These are phyloP conservation scores for Drosophila affinis DNA, from an alignment of 2,888 invertebrate species.

Conservation along the genomic window DNA sequence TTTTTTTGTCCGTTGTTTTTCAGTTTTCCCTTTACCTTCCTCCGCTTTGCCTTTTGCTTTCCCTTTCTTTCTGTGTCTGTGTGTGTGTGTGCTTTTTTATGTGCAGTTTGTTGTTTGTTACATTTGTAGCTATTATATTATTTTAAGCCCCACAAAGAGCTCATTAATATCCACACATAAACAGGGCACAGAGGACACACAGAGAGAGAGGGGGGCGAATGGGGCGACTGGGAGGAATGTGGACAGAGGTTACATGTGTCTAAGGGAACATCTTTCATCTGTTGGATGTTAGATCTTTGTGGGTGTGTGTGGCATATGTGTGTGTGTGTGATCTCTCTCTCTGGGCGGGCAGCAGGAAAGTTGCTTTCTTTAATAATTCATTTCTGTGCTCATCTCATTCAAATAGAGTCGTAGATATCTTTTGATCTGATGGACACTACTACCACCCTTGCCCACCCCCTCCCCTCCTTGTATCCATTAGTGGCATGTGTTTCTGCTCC, in stretches of 20 bases:
- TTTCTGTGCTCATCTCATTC: conserved; percentile 4
- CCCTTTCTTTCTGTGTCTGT: conserved; percentile 21
- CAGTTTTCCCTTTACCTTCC: neutral
- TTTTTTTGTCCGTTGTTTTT: conserved; percentile 40
- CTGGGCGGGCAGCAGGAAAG: neutral
- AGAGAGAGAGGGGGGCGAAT: neutral
- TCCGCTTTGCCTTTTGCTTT: conserved; percentile 5
- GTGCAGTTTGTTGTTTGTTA: conserved; percentile 45
- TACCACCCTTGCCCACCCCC: neutral
- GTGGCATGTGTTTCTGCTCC: conserved; percentile 32
- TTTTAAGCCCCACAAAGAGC: conserved; percentile 75
- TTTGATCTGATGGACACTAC: conserved; percentile 28
- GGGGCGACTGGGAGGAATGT: no score
- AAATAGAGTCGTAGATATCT: conserved; percentile 19
- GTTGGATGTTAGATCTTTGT: neutral
- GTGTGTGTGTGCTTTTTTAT: neutral
- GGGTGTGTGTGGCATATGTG: neutral
- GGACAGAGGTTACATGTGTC: neutral
- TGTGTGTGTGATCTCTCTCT: conserved; percentile 9
- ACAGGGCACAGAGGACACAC: conserved; percentile 21
- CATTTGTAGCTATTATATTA: conserved; percentile 69
- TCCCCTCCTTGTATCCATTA: conserved; percentile 31
- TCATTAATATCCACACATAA: conserved; percentile 71
- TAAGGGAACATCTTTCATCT: conserved; percentile 14
- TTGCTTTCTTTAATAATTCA: conserved; percentile 9